Base-by-base conservation (phyloP, 2,113 vertebrate species). In the Tursiops truncatus region DNA sequence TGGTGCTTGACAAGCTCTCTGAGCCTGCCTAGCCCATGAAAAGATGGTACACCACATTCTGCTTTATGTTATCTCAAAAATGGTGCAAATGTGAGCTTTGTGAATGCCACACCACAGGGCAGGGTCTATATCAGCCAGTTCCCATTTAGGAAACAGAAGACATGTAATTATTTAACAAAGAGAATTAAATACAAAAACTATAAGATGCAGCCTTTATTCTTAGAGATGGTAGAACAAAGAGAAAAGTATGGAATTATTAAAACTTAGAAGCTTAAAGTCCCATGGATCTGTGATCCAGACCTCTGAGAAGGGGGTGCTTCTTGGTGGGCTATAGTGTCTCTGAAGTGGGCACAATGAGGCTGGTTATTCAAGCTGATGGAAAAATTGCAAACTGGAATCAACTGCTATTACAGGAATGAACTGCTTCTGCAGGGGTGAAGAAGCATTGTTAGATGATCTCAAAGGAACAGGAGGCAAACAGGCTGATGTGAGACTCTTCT, bases 71-170 rank as follows among this genome's bases (percentile, higher is more conserved):
- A 31, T 84, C 47, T 33, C 41, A 7, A 26, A 97, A 56, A 12
- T 60, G 28, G n/a, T 71, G 6, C 28, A 58, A 58, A 89, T 14
- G 44, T 38, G 99, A 99, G 99, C 98, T 99, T 99, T 96, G 98
- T 99, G 89, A 99, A 99, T 17, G 58, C 99, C 0, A 98, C 99
- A 77, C 97, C 99, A 63, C 99, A 99, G 94, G 8, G 47, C 99
- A 99, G 94, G 8, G 47, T 80, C 56, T 23, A 1, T n/a, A 50
- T 67, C 63, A 25, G 2, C 44, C 18, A 91, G 56, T 92, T 20
- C 12, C 13, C 13, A 73, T 6, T 67, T 44, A 96, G 33, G 38
- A 92, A 63, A 80, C 25, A 96, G 56, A 73, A 79, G 11, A 14
- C 41, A 94, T 58, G 3, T 62, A 18, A 26, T 70, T 68, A 50